Evolutionary conservation across 53 echinoderm and acorn worm species (phyloP).

Genomic region (Apostichopus leukothele): DNA sequence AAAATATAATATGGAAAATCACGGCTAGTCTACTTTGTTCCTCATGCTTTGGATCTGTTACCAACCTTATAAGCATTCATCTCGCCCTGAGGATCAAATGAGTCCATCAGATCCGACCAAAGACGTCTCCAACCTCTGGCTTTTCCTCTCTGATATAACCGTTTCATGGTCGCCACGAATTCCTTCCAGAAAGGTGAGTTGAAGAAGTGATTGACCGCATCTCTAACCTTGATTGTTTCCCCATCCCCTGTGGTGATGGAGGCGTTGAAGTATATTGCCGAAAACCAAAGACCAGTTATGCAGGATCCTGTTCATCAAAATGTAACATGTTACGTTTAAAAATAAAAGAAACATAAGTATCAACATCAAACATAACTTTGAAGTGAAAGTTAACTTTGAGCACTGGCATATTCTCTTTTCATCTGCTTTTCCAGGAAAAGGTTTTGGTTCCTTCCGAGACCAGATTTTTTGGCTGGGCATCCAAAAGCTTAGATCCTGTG

Average conservation of each 20-base stretch:
- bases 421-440: no score
- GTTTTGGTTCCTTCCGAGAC: no score
- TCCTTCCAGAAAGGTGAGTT: slow-evolving; percentile 87
- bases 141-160: slow-evolving; percentile 53
- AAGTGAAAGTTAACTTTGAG: no score
- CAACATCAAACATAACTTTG: no score
- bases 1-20: no score
- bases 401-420: no score
- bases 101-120: slow-evolving; percentile 79
- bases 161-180: slow-evolving; percentile 70
- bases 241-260: slow-evolving; percentile 83
- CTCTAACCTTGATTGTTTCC: slow-evolving; percentile 77
- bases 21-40: no score
- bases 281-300: slow-evolving; percentile 66
- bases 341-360: no score
- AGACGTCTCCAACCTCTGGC: slow-evolving; percentile 76
- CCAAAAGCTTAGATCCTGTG: no score
- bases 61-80: slow-evolving; percentile 75
- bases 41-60: neutral
- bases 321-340: no score
- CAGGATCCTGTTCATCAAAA: slow-evolving; percentile 56
- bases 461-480: no score
- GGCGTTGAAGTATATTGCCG: slow-evolving; percentile 78
- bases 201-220: slow-evolving; percentile 89
- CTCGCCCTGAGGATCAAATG: slow-evolving; percentile 90